A percentile compares a stretch with the other conserved stretches of the same genome.
phyloP scores from a whole-genome alignment of 2,113 vertebrate genomes.

The Salminus brasiliensis region DNA sequence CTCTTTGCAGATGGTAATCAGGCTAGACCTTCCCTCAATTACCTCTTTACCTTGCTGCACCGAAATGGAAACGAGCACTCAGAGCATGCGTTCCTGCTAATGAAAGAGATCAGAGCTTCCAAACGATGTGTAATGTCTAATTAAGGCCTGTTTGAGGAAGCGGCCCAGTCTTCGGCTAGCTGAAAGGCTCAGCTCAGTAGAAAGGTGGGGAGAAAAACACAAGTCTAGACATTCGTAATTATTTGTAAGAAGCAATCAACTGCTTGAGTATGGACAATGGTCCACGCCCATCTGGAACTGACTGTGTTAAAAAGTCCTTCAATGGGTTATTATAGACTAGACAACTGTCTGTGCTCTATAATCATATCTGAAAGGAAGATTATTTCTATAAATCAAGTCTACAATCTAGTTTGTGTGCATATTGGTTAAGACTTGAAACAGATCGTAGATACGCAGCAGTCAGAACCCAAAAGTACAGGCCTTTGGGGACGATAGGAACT shows the following conservation, averaged over 20 bases:
- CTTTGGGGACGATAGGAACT: neutral
- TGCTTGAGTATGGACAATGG: neutral
- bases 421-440: neutral
- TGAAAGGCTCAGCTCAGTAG: neutral
- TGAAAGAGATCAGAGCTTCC: neutral
- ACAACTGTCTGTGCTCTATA: neutral
- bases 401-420: neutral
- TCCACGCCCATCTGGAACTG: neutral
- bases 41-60: neutral
- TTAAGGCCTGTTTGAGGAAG: neutral
- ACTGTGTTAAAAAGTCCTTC: neutral
- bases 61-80: neutral
- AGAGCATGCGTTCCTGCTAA: neutral
- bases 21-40: neutral
- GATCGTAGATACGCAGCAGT: neutral
- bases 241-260: neutral
- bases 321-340: neutral
- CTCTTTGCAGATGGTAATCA: neutral
- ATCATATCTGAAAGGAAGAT: neutral
- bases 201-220: neutral
- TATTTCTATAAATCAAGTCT: neutral
- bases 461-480: neutral
- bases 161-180: neutral
- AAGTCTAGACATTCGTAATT: neutral
- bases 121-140: neutral